Conservation (phyloP, 35 echinoderm and acorn worm species). For the Apostichopus californicus region DNA sequence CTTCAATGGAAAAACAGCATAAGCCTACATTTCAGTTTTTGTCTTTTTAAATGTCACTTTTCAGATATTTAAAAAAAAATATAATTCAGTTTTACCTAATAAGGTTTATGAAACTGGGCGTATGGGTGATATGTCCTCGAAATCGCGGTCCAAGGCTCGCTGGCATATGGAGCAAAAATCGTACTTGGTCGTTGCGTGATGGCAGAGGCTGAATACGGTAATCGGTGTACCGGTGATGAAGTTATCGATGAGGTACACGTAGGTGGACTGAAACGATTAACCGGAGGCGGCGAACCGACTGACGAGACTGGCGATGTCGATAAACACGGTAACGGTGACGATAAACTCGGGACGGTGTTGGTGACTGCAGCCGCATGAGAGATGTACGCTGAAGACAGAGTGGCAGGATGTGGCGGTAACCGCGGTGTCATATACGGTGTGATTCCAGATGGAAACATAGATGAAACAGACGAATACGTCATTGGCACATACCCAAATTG, state of each 20-base stretch:
- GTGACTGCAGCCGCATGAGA: background rate
- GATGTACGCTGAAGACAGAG: background rate
- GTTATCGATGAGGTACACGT: slow-evolving; percentile 6
- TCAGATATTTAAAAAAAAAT: background rate
- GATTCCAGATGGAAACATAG: slow-evolving; percentile 14
- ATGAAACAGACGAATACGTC: slow-evolving; percentile 49
- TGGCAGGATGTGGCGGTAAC: slow-evolving; percentile 23
- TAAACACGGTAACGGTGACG: background rate
- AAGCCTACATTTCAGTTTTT: background rate
- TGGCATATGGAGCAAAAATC: slow-evolving; percentile 3
- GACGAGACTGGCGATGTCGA: slow-evolving; percentile 20
- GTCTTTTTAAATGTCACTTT: background rate
- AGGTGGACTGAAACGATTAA: background rate
- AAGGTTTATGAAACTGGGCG: background rate
- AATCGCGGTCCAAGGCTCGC: background rate
- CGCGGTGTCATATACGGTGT: slow-evolving; percentile 38
- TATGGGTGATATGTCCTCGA: slow-evolving; percentile 16
- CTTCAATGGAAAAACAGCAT: no score
- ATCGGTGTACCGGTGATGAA: background rate
- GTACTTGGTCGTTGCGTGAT: background rate
- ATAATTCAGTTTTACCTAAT: background rate
- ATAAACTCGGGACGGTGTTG: slow-evolving; percentile 21
- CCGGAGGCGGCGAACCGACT: background rate
- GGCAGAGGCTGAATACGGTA: background rate
- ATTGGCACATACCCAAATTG: slow-evolving; percentile 63